Evolutionary conservation across 2,888 invertebrate species (phyloP).

Genomic region (Belgica antarctica): DNA sequence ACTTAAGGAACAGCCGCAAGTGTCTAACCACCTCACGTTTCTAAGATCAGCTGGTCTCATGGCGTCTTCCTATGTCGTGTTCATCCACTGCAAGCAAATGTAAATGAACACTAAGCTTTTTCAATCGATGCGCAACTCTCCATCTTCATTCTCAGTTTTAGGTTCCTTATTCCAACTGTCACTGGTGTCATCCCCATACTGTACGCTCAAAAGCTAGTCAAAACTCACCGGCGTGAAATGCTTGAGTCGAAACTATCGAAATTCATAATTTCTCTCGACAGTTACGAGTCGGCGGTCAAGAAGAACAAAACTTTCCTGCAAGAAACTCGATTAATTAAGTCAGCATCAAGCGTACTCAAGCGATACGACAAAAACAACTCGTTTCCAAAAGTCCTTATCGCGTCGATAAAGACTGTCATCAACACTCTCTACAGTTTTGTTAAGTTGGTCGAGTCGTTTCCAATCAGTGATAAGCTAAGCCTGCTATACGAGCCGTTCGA

Average conservation of each 20-base stretch:
- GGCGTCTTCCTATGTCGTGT: conserved; percentile 46
- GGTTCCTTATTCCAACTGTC: conserved; percentile 29
- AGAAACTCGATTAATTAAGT: conserved; percentile 51
- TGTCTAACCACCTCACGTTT: conserved; percentile 47
- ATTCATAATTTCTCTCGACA: conserved; percentile 51
- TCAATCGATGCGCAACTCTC: not conserved
- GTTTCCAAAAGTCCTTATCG: conserved; percentile 6
- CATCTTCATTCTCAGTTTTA: not conserved
- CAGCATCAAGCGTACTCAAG: conserved; percentile 48
- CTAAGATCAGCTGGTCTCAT: conserved; percentile 50
- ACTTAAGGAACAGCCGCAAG: not conserved
- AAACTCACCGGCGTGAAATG: conserved; percentile 47
- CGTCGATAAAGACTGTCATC: conserved; percentile 24
- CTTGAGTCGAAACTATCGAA: conserved; percentile 50
- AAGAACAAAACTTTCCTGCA: conserved; percentile 54
- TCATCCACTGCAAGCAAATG: conserved; percentile 25
- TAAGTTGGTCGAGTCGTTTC: conserved; percentile 9
- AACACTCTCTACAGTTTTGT: conserved; percentile 17
- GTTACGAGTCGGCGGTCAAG: conserved; percentile 53
- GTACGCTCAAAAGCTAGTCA: conserved; percentile 7
- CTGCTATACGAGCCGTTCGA: conserved; percentile 53
- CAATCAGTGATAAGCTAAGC: conserved; percentile 46
- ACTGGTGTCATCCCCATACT: conserved; percentile 7
- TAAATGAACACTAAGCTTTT: not conserved
- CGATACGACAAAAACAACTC: conserved; percentile 10